Percentiles rank a stretch among this genome's conserved stretches.
Conservation (phyloP, 1,140 invertebrate genomes). For the Grapholita molesta region DNA sequence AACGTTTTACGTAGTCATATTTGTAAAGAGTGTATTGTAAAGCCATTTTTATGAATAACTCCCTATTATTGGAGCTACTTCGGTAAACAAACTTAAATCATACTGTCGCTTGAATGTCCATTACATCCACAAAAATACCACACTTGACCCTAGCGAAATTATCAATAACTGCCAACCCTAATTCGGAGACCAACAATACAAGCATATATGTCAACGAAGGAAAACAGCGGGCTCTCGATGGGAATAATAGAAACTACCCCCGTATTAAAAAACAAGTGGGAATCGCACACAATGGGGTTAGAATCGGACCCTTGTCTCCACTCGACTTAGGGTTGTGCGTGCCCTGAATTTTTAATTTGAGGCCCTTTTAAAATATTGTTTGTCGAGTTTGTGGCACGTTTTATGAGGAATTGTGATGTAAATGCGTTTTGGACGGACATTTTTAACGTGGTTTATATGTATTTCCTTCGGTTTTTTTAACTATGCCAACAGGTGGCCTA, state of each 20-base stretch:
- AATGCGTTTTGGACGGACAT: not conserved
- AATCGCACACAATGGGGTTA: slow-evolving; percentile 60
- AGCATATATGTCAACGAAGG: not conserved
- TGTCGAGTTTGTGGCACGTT: not conserved
- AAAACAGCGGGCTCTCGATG: slow-evolving; percentile 26
- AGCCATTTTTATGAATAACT: too few species aligned
- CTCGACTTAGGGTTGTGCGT: slow-evolving; percentile 62
- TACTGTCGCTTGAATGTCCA: not conserved
- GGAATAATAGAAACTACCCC: slow-evolving; percentile 71
- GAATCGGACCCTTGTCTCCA: slow-evolving; percentile 54
- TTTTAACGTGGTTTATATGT: not conserved
- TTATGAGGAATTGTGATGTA: not conserved
- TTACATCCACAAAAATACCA: not conserved
- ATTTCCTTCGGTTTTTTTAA: not conserved
- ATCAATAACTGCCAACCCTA: not conserved
- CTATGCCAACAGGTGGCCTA: not conserved
- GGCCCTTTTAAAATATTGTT: not conserved
- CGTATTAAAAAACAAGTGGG: slow-evolving; percentile 73
- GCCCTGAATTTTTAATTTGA: slow-evolving; percentile 44
- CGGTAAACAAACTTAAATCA: not conserved
- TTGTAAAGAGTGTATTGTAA: too few species aligned
- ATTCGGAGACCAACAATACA: slow-evolving; percentile 44
- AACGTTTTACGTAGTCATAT: too few species aligned
- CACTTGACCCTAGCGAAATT: not conserved
- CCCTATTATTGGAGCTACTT: not conserved